Evolutionary conservation across 2,797 vertebrate genomes (phyloP).

Genomic region (Chlorospingus flavigularis): DNA sequence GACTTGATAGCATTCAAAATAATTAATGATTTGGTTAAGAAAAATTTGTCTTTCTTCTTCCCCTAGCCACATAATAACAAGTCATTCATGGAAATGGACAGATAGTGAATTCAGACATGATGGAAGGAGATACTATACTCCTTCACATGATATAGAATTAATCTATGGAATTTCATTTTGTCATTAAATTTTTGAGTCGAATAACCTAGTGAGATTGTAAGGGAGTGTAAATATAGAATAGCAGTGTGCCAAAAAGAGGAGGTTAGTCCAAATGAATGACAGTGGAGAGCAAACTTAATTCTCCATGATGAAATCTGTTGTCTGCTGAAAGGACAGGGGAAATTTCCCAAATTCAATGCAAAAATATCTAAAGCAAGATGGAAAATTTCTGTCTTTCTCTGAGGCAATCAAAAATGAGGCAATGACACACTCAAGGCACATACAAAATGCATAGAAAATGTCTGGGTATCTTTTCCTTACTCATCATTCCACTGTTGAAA

Average conservation of each 20-base stretch:
- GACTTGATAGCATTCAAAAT: background rate
- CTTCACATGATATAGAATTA: constrained; percentile 2
- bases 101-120: background rate
- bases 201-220: constrained; percentile 11
- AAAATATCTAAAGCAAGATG: background rate
- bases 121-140: background rate
- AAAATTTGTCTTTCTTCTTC: constrained; percentile 4
- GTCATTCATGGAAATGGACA: background rate
- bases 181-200: background rate
- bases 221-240: constrained; percentile 1
- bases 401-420: background rate
- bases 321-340: background rate
- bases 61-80: background rate
- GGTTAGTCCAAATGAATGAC: background rate
- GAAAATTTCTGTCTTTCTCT: background rate
- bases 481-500: background rate
- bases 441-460: background rate
- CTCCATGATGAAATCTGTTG: background rate
- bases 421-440: background rate
- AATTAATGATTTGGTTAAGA: constrained; percentile 15
- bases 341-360: background rate
- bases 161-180: constrained; percentile 30
- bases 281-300: background rate
- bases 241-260: constrained; percentile 10
- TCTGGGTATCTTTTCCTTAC: background rate